Base-by-base conservation (phyloP, 2,797 vertebrate genomes). In the Parauchenoglanis ngamensis region DNA sequence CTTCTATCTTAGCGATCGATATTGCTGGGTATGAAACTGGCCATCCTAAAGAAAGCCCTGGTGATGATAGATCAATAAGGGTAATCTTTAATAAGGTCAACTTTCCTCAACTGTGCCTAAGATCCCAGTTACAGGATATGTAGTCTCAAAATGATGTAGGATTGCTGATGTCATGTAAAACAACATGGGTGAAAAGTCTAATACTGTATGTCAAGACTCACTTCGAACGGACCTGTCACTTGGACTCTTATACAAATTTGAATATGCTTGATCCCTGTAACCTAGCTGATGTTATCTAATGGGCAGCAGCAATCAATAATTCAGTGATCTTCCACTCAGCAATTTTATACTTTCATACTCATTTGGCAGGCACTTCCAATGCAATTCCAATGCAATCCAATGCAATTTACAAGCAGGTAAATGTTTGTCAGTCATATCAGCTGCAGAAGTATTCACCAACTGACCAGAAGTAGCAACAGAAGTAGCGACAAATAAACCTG, bases 11-110 rank as follows among this genome's bases (percentile, higher is more conserved):
- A 83, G 54, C 86, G 80, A 87, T 89, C 91, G 86, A 92, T 91
- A 91, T 90, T 90, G 87, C 85, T 83, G 83, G 86, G 83, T 90
- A 89, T 89, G 86, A 86, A 88, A 89, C 82, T 72, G 84, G 85
- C 78, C 80, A 68, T 89, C 85, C 81, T 61, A 87, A 87, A 88
- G 88, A 89, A 84, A 68, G 87, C 85, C 85, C 59, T 28, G 87
- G 86, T 88, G 90, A 83, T 65, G 83, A 73, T 77, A 77, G 82
- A 91, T 91, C 91, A 88, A 91, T 91, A 88, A 89, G 84, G 72
- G 84, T 70, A 84, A 72, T 61, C 89, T 91, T 90, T 89, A 91
- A 91, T 89, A 90, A 91, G 90, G 88, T 90, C 80, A 86, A 86
- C 85, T 75, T 85, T 88, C 82, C 84, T 83, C 84, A 75, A 61